phyloP scores from a whole-genome alignment of 2,113 vertebrate genomes.

The Lophura nycthemera region DNA sequence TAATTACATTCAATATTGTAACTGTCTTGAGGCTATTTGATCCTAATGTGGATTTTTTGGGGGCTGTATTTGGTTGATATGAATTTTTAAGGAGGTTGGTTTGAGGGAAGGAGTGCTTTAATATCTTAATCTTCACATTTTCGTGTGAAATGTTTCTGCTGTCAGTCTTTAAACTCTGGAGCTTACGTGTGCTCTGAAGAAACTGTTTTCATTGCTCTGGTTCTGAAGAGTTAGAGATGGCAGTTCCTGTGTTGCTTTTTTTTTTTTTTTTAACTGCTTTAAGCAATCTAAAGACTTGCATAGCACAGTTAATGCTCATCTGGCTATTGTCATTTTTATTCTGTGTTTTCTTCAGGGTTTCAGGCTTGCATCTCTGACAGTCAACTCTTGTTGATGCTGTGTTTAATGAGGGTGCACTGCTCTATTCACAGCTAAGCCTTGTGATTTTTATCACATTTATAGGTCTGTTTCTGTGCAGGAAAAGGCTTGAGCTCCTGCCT shows the following conservation, averaged over 20 bases:
- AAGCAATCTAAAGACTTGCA: constrained; percentile 29
- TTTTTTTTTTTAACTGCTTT: not conserved
- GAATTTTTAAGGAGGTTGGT: not conserved
- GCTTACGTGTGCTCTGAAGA: not conserved
- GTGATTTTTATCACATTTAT: constrained; percentile 17
- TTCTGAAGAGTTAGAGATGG: constrained; percentile 9
- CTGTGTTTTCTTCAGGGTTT: constrained; percentile 43
- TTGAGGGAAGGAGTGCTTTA: not conserved
- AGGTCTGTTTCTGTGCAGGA: not conserved
- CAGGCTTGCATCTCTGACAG: constrained; percentile 11
- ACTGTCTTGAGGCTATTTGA: constrained; percentile 36
- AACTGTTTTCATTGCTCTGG: not conserved
- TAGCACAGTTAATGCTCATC: constrained; percentile 26
- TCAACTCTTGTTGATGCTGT: constrained; percentile 52
- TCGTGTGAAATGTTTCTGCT: not conserved
- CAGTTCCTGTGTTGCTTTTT: not conserved
- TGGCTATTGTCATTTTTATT: constrained; percentile 31
- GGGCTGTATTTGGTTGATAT: not conserved
- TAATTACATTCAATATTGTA: not conserved
- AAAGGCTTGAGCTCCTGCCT: not conserved
- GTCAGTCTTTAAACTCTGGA: not conserved
- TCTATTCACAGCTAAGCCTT: not conserved
- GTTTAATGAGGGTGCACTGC: constrained; percentile 4
- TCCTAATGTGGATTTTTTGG: not conserved
- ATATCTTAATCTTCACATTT: not conserved